Evolutionary conservation across 2,888 invertebrate genomes (phyloP), one percentile per base, ranked within the genome.

Genomic region (Andrena dorsata): DNA sequence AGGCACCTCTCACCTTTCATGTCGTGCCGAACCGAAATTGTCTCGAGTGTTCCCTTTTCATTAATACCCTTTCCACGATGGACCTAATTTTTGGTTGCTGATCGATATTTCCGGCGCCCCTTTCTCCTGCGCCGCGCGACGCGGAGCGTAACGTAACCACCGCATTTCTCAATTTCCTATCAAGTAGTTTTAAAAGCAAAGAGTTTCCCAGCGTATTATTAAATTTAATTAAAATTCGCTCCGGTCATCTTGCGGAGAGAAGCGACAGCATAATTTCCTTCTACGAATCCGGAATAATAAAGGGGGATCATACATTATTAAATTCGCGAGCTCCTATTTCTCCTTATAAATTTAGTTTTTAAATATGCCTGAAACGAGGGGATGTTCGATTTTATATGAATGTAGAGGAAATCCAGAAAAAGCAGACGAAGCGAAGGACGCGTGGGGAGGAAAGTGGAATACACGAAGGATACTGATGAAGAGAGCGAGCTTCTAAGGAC

Each of bases 1-100:
- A 83, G 72, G 70, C 71, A 71, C 65, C 76, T 73, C 80, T 87
- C 79, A 77, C 85, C 81, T 89, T 80, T 80, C 80, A 16, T 30
- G 71, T 64, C 53, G 76, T 56, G 64, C 63, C 63, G 20, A 47
- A 64, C 71, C 64, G 32, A 71, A 76, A 76, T 76, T 71, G 56
- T 77, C 72, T 73, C 72, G 51, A 76, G 76, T 66, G 83, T 65
- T 73, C 61, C 49, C 72, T 76, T 72, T 64, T 61, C 69, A 81
- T 64, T 82, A 82, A 82, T 81, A 81, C 70, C 20, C 63, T 73
- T 81, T 35, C 66, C 68, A 65, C 26, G 51, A 73, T 41, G 64
- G 20, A 64, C 58, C 60, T 81, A 51, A 73, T 73, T 73, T 51
- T 53, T 51, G 3, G 30, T 20, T 41, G 49, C 1, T 5, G 2